These are phyloP conservation scores for Tylochromis polylepis DNA, from an alignment of 2,113 vertebrate genomes.

Conservation along the genomic window DNA sequence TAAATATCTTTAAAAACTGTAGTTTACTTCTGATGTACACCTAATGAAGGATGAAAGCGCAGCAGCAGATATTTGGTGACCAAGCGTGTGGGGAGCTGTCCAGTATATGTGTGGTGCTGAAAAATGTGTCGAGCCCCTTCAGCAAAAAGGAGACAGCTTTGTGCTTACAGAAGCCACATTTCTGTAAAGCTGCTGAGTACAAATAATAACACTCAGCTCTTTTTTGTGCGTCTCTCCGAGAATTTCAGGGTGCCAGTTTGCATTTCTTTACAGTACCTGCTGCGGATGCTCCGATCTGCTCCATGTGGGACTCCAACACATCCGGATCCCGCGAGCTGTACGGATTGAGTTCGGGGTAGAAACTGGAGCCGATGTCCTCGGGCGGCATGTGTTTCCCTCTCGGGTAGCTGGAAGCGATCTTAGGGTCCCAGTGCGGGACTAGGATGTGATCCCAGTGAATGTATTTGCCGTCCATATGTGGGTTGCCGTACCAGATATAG, in stretches of 20 bases:
- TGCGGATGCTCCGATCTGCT: constrained; percentile 80
- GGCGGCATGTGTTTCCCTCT: constrained; percentile 84
- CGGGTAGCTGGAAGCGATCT: constrained; percentile 86
- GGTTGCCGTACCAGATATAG: constrained; percentile 84
- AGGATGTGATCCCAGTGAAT: constrained; percentile 88
- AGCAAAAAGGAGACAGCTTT: background rate
- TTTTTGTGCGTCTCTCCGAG: background rate
- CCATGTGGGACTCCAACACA: constrained; percentile 84
- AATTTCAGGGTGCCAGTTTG: background rate
- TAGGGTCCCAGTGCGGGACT: constrained; percentile 90
- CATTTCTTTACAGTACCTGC: constrained; percentile 71
- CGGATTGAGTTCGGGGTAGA: constrained; percentile 81
- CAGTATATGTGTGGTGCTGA: constrained; percentile 53
- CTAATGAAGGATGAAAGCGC: background rate
- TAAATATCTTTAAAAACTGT: background rate
- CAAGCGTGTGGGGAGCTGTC: constrained; percentile 51
- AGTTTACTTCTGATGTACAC: background rate
- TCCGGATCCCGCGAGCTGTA: constrained; percentile 87
- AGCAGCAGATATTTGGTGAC: background rate
- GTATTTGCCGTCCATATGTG: constrained; percentile 75
- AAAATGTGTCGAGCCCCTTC: background rate
- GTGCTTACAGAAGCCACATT: background rate
- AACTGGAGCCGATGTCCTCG: constrained; percentile 85
- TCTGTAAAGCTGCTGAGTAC: background rate
- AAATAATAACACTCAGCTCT: background rate